These are phyloP conservation scores for Dynastes tityus DNA, from an alignment of 2,888 invertebrate species.

Conservation along the genomic window DNA sequence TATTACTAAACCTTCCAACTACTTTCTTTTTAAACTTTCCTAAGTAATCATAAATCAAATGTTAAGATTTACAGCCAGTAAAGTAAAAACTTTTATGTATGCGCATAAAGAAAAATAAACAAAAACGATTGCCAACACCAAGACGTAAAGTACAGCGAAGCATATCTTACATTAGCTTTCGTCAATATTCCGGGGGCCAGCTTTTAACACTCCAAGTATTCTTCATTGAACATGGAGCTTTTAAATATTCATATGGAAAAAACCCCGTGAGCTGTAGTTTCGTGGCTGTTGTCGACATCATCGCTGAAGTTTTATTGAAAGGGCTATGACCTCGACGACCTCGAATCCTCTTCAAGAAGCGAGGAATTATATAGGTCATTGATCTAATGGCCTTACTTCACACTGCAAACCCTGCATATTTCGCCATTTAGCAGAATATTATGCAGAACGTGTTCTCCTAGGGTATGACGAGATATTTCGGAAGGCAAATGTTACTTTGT, in stretches of 20 bases:
- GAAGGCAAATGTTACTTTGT: no score
- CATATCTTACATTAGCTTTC: no score
- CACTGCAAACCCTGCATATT: not conserved
- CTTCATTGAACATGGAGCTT: not conserved
- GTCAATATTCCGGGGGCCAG: no score
- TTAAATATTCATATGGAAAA: slow-evolving; percentile 22
- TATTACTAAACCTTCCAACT: no score
- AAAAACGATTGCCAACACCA: no score
- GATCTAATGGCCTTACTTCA: slow-evolving; percentile 12
- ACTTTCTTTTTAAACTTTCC: no score
- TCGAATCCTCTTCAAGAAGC: slow-evolving; percentile 16
- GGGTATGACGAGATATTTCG: not conserved
- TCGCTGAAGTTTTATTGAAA: slow-evolving; percentile 25
- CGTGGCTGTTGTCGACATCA: not conserved
- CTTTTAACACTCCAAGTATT: not conserved
- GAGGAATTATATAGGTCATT: slow-evolving; percentile 39
- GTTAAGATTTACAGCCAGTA: no score
- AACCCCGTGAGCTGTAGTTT: not conserved
- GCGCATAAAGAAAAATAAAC: no score
- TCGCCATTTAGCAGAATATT: slow-evolving; percentile 13
- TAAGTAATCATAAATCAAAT: no score
- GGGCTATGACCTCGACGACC: slow-evolving; percentile 26
- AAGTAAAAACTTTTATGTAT: no score
- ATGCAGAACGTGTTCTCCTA: not conserved
- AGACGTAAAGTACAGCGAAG: no score